phyloP scores from a whole-genome alignment of 2,797 vertebrate species.

The Rhinogobio ventralis region DNA sequence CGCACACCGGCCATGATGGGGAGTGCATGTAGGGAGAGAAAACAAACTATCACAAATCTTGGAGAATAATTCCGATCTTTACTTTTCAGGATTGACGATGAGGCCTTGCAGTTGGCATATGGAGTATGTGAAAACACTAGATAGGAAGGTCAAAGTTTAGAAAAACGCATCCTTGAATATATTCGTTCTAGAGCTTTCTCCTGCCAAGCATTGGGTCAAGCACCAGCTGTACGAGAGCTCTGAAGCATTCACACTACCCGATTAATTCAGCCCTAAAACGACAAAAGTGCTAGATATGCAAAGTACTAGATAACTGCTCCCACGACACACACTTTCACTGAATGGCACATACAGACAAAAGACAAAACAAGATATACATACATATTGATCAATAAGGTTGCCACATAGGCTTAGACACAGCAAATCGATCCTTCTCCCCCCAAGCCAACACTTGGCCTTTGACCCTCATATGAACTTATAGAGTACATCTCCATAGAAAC shows the following conservation, averaged over 20 bases:
- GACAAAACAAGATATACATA: slow-evolving; percentile 67
- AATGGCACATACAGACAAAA: slow-evolving; percentile 29
- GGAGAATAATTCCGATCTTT: background rate
- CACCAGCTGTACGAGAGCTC: slow-evolving; percentile 35
- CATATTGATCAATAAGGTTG: slow-evolving; percentile 71
- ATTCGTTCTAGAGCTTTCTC: slow-evolving; percentile 34
- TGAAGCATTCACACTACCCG: slow-evolving; percentile 37
- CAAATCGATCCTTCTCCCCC: slow-evolving; percentile 69
- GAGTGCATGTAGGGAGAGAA: background rate
- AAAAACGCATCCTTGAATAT: slow-evolving; percentile 36
- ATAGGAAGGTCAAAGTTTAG: slow-evolving; percentile 37
- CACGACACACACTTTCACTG: background rate
- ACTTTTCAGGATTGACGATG: background rate
- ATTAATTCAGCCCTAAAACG: slow-evolving; percentile 34
- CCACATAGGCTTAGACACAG: slow-evolving; percentile 62
- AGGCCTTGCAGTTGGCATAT: background rate
- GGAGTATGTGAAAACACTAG: slow-evolving; percentile 28
- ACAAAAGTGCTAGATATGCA: slow-evolving; percentile 27
- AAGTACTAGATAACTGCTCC: slow-evolving; percentile 21
- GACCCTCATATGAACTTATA: slow-evolving; percentile 53
- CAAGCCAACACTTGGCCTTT: slow-evolving; percentile 34
- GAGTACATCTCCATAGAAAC: slow-evolving; percentile 28
- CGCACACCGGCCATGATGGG: slow-evolving; percentile 7
- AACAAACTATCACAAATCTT: background rate
- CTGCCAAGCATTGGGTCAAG: slow-evolving; percentile 41